Conservation (phyloP, 2,888 invertebrate genomes). For the Clivina fossor region DNA sequence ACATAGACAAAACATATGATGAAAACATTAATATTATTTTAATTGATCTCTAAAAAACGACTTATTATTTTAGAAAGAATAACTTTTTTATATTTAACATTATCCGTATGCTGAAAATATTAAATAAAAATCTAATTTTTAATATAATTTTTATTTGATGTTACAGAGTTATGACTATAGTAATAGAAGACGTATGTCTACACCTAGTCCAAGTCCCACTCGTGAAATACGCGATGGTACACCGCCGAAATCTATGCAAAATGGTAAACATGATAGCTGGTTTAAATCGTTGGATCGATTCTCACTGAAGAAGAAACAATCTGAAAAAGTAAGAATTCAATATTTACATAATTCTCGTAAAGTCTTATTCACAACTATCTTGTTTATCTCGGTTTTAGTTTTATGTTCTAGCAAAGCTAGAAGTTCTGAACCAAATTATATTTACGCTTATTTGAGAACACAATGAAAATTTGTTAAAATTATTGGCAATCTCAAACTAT, state of each 20-base stretch:
- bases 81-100: too few relatives aligned
- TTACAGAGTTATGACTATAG: slow-evolving; percentile 64
- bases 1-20: too few relatives aligned
- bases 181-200: slow-evolving; percentile 72
- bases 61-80: too few relatives aligned
- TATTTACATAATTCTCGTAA: not conserved
- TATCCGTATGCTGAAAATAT: too few relatives aligned
- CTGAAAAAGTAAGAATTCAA: slow-evolving; percentile 55
- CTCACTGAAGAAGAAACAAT: slow-evolving; percentile 65
- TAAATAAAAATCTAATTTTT: too few relatives aligned
- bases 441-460: not conserved
- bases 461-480: not conserved
- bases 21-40: too few relatives aligned
- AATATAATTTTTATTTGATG: too few relatives aligned
- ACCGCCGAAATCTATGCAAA: slow-evolving; percentile 43
- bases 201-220: slow-evolving; percentile 66
- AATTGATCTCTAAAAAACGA: too few relatives aligned
- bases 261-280: slow-evolving; percentile 65
- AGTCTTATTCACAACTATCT: not conserved
- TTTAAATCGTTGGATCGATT: slow-evolving; percentile 77
- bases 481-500: not conserved
- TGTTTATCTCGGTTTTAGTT: not conserved
- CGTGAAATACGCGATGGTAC: slow-evolving; percentile 53
- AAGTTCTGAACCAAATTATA: not conserved
- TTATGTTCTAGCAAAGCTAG: not conserved